phyloP scores from a whole-genome alignment of 2,888 invertebrate genomes.

The Heterodera filipjevi region DNA sequence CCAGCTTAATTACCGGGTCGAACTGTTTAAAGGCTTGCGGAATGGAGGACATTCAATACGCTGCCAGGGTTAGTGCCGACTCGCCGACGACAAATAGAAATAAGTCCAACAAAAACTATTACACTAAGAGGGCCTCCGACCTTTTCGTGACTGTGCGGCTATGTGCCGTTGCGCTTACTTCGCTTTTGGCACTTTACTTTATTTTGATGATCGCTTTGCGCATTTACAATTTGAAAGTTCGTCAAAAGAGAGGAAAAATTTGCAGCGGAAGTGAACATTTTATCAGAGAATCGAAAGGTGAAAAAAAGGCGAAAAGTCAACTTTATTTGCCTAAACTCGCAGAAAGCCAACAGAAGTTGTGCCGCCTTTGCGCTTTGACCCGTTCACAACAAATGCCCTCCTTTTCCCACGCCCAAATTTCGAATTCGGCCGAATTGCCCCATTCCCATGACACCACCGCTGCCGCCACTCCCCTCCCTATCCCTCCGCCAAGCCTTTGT shows the following conservation, averaged over 20 bases:
- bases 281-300: background rate
- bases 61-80: constrained; percentile 49
- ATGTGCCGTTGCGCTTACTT: constrained; percentile 25
- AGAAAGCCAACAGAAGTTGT: too few relatives aligned
- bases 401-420: background rate
- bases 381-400: too few relatives aligned
- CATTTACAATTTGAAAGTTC: background rate
- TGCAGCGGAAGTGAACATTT: background rate
- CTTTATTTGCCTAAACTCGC: too few relatives aligned
- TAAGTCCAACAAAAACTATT: background rate
- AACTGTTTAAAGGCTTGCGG: constrained; percentile 56
- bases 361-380: too few relatives aligned
- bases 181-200: constrained; percentile 23
- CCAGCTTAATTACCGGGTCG: constrained; percentile 11
- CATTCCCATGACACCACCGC: constrained; percentile 8
- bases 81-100: background rate
- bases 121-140: constrained; percentile 53
- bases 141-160: constrained; percentile 48
- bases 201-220: constrained; percentile 12
- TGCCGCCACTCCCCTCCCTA: constrained; percentile 3
- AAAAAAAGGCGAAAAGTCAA: too few relatives aligned
- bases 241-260: background rate
- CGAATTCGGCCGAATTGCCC: background rate
- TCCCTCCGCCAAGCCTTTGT: constrained; percentile 15
- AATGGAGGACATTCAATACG: constrained; percentile 57